These are phyloP conservation scores for Tortrix viridana DNA, from an alignment of 2,888 invertebrate species.

Conservation along the genomic window DNA sequence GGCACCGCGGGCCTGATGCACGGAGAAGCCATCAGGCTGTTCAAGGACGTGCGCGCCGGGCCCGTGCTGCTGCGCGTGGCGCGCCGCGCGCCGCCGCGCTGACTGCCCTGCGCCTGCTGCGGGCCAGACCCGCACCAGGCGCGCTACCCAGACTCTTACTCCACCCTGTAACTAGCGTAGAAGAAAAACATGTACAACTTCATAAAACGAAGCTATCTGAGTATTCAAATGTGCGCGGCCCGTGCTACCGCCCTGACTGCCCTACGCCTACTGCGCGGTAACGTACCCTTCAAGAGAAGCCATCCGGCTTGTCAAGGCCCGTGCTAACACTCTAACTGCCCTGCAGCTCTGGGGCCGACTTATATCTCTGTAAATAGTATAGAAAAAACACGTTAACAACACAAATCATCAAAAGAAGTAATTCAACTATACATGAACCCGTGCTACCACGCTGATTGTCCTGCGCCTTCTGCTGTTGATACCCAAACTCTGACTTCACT, in stretches of 20 bases:
- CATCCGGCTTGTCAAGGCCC: too few species aligned
- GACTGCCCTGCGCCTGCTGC: slow-evolving; percentile 83
- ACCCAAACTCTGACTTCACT: slow-evolving; percentile 62
- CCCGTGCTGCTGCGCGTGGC: slow-evolving; percentile 89
- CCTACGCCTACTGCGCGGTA: slow-evolving; percentile 40
- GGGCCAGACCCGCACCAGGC: slow-evolving; percentile 66
- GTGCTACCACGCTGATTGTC: slow-evolving; percentile 71
- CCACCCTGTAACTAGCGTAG: slow-evolving; percentile 59
- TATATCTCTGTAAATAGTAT: too few species aligned
- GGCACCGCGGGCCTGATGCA: slow-evolving; percentile 90
- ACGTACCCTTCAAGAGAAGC: too few species aligned
- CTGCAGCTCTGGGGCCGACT: too few species aligned
- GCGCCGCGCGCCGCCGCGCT: slow-evolving; percentile 73
- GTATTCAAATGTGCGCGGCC: slow-evolving; percentile 66
- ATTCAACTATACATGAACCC: too few species aligned
- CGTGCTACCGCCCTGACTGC: too few species aligned
- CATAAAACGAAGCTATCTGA: slow-evolving; percentile 87
- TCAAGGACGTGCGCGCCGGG: slow-evolving; percentile 91
- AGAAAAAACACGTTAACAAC: too few species aligned
- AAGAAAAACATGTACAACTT: neutral
- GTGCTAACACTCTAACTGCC: slow-evolving; percentile 71
- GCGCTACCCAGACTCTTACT: slow-evolving; percentile 60
- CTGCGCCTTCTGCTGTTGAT: slow-evolving; percentile 76
- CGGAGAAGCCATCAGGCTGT: slow-evolving; percentile 90
- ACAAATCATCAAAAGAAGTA: too few species aligned